Evolutionary conservation across 2,888 invertebrate genomes (phyloP).

Genomic region (Drosophila paranaensis): DNA sequence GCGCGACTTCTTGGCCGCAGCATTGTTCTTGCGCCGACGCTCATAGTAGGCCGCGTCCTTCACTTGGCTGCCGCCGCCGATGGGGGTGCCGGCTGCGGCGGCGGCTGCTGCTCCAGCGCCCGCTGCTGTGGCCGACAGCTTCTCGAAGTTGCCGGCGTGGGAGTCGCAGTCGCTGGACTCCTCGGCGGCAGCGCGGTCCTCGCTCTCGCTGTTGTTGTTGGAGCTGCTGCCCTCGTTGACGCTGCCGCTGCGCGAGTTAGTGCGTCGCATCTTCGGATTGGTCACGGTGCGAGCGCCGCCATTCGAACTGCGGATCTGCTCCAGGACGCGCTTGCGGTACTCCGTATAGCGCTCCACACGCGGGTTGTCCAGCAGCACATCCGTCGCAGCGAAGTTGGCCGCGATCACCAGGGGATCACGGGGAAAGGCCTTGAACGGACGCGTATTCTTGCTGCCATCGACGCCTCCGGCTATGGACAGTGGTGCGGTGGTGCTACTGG

Average conservation of each 20-base stretch:
- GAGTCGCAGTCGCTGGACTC: constrained; percentile 83
- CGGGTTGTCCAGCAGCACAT: constrained; percentile 86
- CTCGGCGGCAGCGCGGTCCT: constrained; percentile 81
- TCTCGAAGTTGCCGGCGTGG: constrained; percentile 75
- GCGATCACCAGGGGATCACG: constrained; percentile 88
- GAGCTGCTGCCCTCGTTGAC: constrained; percentile 76
- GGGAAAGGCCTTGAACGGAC: constrained; percentile 90
- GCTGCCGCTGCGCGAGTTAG: constrained; percentile 81
- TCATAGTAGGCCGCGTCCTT: constrained; percentile 95
- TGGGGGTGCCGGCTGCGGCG: constrained; percentile 12
- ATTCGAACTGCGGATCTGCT: constrained; percentile 88
- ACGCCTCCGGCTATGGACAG: constrained; percentile 25
- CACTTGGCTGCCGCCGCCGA: constrained; percentile 71
- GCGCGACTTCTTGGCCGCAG: constrained; percentile 96
- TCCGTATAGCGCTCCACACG: constrained; percentile 89
- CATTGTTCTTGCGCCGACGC: constrained; percentile 95
- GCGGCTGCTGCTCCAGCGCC: constrained; percentile 1
- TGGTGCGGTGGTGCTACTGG: constrained; percentile 50
- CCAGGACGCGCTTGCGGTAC: constrained; percentile 88
- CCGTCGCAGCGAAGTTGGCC: constrained; percentile 86
- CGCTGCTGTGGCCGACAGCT: constrained; percentile 16
- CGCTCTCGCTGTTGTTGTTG: constrained; percentile 81
- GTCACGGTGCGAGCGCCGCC: constrained; percentile 86
- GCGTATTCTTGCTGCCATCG: constrained; percentile 84
- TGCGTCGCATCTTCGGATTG: constrained; percentile 91